phyloP scores from a whole-genome alignment of 2,888 invertebrate species.

The Scrobipalpa atriplicella region DNA sequence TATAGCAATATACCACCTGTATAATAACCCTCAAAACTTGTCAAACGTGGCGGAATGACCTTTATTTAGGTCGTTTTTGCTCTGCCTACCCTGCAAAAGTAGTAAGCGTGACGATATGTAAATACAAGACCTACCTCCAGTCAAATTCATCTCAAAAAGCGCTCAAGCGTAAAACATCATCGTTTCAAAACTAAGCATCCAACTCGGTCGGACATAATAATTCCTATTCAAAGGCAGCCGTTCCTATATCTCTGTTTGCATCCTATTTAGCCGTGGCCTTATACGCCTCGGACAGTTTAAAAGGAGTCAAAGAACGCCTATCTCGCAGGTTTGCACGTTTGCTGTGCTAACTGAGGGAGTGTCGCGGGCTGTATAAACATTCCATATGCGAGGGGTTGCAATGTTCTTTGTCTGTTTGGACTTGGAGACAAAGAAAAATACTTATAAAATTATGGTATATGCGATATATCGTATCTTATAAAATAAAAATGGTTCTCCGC shows the following conservation, averaged over 20 bases:
- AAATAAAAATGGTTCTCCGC: too few relatives aligned
- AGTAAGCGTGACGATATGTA: too few relatives aligned
- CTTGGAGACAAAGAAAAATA: too few relatives aligned
- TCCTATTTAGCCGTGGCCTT: constrained; percentile 71
- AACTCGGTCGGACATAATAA: constrained; percentile 43
- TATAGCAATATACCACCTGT: too few relatives aligned
- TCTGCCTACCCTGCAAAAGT: too few relatives aligned
- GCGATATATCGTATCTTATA: too few relatives aligned
- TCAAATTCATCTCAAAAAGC: not conserved
- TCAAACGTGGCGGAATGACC: too few relatives aligned
- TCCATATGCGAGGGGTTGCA: not conserved
- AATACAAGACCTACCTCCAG: not conserved
- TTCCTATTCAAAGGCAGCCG: constrained; percentile 64
- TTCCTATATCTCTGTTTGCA: constrained; percentile 77
- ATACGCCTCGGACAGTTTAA: constrained; percentile 61
- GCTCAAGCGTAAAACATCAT: not conserved
- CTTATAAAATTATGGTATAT: too few relatives aligned
- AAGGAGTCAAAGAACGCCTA: constrained; percentile 79
- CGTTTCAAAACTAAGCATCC: constrained; percentile 3
- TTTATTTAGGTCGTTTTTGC: too few relatives aligned
- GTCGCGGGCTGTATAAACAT: constrained; percentile 5
- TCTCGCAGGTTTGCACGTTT: constrained; percentile 70
- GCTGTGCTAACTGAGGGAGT: constrained; percentile 50
- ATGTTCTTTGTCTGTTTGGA: not conserved
- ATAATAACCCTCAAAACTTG: too few relatives aligned